Percentiles rank a stretch among this genome's conserved stretches.
These are phyloP conservation scores for Drosophila parabipectinata DNA, from an alignment of 1,140 invertebrate species.

Conservation along the genomic window DNA sequence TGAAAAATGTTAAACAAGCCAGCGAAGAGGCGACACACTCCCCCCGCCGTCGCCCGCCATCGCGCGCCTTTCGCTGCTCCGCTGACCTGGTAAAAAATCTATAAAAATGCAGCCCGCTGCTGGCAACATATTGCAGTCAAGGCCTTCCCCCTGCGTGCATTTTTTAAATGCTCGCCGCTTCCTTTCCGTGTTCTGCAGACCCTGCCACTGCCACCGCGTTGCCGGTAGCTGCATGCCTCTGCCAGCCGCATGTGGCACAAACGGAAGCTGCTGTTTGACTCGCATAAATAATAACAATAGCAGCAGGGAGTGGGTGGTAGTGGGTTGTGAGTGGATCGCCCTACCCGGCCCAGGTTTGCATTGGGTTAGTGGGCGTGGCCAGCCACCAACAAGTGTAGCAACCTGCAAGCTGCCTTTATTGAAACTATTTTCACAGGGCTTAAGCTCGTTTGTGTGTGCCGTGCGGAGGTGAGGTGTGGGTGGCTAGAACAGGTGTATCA, in stretches of 20 bases:
- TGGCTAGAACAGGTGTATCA: constrained; percentile 38
- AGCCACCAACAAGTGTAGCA: constrained; percentile 71
- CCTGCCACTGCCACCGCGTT: not conserved
- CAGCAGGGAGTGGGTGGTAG: constrained; percentile 19
- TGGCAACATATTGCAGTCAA: constrained; percentile 82
- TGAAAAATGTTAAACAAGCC: constrained; percentile 79
- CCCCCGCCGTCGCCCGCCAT: not conserved
- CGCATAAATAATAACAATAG: constrained; percentile 80
- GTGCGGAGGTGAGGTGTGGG: too few species aligned
- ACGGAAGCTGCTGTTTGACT: constrained; percentile 80
- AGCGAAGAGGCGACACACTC: constrained; percentile 28
- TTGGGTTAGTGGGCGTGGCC: constrained; percentile 50
- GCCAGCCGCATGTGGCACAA: constrained; percentile 76
- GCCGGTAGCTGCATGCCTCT: constrained; percentile 30
- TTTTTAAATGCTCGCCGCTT: constrained; percentile 75
- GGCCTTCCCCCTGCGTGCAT: constrained; percentile 75
- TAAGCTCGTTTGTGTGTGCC: constrained; percentile 17
- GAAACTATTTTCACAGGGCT: constrained; percentile 69
- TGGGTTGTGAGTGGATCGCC: not conserved
- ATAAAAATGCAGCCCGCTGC: constrained; percentile 74
- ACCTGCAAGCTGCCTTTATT: constrained; percentile 63
- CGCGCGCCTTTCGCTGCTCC: constrained; percentile 10
- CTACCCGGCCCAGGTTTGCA: not conserved
- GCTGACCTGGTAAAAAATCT: constrained; percentile 77
- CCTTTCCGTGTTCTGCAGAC: constrained; percentile 41